Evolutionary conservation across 2,888 invertebrate species (phyloP).

Genomic region (Agrochola lota): DNA sequence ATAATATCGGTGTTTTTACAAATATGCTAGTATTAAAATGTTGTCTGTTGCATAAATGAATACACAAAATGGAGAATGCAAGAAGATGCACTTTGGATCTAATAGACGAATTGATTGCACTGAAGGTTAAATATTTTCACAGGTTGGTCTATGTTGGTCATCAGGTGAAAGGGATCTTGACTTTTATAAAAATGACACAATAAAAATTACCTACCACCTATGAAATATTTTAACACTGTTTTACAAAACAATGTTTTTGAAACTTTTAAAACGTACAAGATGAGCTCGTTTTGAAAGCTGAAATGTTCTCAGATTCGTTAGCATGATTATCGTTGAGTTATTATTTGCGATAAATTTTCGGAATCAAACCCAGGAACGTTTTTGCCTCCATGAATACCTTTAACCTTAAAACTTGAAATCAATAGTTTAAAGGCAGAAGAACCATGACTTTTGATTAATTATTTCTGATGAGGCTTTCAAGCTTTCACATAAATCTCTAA

Average conservation of each 20-base stretch:
- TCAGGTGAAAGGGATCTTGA: conserved; percentile 51
- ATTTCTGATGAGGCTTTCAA: background rate
- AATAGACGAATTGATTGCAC: conserved; percentile 31
- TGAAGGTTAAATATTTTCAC: conserved; percentile 52
- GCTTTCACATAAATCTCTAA: background rate
- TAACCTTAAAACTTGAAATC: too few species aligned
- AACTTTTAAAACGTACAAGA: background rate
- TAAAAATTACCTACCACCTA: background rate
- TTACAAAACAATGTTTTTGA: background rate
- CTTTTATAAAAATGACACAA: conserved; percentile 30
- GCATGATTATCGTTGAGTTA: too few species aligned
- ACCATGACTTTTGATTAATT: background rate
- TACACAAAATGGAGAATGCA: conserved; percentile 11
- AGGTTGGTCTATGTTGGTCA: conserved; percentile 33
- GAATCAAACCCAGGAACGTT: background rate
- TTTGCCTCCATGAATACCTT: background rate
- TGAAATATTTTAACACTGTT: conserved; percentile 11
- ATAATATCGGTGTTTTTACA: background rate
- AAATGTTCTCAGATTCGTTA: background rate
- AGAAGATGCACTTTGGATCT: conserved; percentile 40
- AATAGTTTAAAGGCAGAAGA: background rate
- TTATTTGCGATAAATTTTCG: background rate
- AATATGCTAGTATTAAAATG: conserved; percentile 4
- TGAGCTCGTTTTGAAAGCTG: background rate
- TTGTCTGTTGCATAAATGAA: conserved; percentile 17